Conservation (phyloP, 2,113 vertebrate species). For the Egretta garzetta region DNA sequence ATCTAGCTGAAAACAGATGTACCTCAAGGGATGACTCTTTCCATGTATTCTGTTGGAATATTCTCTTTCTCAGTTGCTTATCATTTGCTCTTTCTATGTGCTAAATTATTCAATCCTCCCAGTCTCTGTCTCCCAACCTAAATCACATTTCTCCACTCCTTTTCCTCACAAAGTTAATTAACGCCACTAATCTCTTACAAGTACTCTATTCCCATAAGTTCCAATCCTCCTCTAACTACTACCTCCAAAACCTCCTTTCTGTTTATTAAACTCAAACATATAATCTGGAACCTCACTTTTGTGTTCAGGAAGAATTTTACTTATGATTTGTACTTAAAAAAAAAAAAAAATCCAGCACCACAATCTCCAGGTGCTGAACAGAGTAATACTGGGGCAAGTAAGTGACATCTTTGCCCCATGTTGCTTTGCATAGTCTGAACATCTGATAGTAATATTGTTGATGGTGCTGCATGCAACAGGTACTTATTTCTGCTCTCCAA, state of each 20-base stretch:
- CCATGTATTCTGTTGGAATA: not conserved
- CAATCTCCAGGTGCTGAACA: not conserved
- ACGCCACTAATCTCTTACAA: not conserved
- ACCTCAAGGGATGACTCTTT: not conserved
- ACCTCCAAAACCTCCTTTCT: not conserved
- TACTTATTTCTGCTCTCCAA: not conserved
- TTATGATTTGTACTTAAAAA: not conserved
- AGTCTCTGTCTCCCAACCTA: not conserved
- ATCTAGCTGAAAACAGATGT: not conserved
- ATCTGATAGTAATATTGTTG: not conserved
- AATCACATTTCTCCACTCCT: not conserved
- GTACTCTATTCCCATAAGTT: not conserved
- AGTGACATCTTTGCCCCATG: not conserved
- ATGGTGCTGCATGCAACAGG: not conserved
- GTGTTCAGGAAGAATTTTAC: not conserved
- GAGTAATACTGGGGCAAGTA: not conserved
- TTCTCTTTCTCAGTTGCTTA: not conserved
- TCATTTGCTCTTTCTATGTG: not conserved
- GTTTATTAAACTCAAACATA: not conserved
- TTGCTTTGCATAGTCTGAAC: not conserved
- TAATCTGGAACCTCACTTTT: not conserved
- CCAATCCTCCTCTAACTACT: not conserved
- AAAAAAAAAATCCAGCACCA: not conserved
- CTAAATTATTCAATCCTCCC: not conserved
- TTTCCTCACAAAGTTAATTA: not conserved